These are phyloP conservation scores for Ectemnius continuus DNA, from an alignment of 2,888 invertebrate species.

Conservation along the genomic window DNA sequence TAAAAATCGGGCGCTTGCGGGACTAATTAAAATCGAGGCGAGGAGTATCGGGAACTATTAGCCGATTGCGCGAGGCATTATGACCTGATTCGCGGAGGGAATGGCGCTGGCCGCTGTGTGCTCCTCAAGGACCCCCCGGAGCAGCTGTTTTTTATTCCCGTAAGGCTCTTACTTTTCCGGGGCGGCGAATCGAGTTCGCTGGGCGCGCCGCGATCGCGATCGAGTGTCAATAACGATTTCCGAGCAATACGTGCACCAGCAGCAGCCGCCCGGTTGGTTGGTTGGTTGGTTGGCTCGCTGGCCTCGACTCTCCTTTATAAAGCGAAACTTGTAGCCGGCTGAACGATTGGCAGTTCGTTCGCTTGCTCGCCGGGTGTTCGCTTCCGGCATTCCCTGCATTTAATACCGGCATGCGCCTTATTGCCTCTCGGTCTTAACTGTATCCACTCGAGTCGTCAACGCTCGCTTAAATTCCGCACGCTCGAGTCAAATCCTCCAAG, in stretches of 20 bases:
- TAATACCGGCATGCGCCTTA: slow-evolving; percentile 53
- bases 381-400: slow-evolving; percentile 24
- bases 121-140: too few relatives aligned
- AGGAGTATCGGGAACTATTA: neutral
- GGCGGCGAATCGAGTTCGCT: slow-evolving; percentile 22
- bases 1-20: neutral
- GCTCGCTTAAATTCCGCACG: slow-evolving; percentile 19
- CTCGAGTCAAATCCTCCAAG: slow-evolving; percentile 19
- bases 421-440: slow-evolving; percentile 10
- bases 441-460: slow-evolving; percentile 23
- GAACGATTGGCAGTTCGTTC: slow-evolving; percentile 2
- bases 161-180: slow-evolving; percentile 8
- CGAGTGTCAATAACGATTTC: slow-evolving; percentile 47
- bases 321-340: slow-evolving; percentile 8
- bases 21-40: neutral
- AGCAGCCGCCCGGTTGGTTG: too few relatives aligned
- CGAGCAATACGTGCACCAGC: slow-evolving; percentile 26
- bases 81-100: slow-evolving; percentile 9
- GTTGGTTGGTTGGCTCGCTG: neutral
- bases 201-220: slow-evolving; percentile 19
- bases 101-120: too few relatives aligned
- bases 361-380: too few relatives aligned
- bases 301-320: slow-evolving; percentile 29
- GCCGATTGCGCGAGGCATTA: neutral
- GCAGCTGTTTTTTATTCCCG: neutral